phyloP scores from a whole-genome alignment of 2,797 vertebrate genomes.

The Myripristis murdjan region DNA sequence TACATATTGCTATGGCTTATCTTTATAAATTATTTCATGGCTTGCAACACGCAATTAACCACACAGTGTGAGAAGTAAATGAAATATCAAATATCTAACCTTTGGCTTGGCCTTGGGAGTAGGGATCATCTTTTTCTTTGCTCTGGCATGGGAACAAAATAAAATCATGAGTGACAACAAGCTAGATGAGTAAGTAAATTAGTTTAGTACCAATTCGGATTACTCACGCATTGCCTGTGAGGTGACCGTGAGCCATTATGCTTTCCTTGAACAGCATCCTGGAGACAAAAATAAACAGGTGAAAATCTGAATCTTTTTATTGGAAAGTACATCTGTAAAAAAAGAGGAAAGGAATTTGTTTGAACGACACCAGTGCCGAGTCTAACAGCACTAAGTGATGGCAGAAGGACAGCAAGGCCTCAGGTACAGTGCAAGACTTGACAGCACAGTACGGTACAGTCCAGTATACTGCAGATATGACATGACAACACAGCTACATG shows the following conservation, averaged over 20 bases:
- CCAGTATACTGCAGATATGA: too few species aligned
- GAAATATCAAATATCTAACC: constrained; percentile 77
- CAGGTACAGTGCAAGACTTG: too few species aligned
- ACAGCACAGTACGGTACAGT: too few species aligned
- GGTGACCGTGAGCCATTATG: constrained; percentile 93
- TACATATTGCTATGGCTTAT: too few species aligned
- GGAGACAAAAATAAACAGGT: constrained; percentile 54
- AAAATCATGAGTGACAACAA: neutral
- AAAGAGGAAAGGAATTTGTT: too few species aligned
- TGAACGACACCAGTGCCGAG: too few species aligned
- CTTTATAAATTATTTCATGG: too few species aligned
- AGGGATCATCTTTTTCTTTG: constrained; percentile 94
- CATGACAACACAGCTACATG: neutral
- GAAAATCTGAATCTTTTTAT: too few species aligned
- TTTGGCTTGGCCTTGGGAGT: constrained; percentile 93
- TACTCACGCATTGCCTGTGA: constrained; percentile 97
- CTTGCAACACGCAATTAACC: neutral
- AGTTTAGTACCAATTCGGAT: neutral
- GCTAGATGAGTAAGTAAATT: neutral
- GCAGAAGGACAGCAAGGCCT: neutral
- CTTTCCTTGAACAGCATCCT: constrained; percentile 99
- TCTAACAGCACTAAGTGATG: too few species aligned
- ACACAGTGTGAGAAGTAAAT: neutral
- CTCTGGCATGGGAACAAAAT: constrained; percentile 78
- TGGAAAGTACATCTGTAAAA: too few species aligned